A percentile compares a stretch with the other conserved stretches of the same genome.
Evolutionary conservation across 2,888 invertebrate genomes (phyloP).

Genomic region (Dolomedes plantarius): DNA sequence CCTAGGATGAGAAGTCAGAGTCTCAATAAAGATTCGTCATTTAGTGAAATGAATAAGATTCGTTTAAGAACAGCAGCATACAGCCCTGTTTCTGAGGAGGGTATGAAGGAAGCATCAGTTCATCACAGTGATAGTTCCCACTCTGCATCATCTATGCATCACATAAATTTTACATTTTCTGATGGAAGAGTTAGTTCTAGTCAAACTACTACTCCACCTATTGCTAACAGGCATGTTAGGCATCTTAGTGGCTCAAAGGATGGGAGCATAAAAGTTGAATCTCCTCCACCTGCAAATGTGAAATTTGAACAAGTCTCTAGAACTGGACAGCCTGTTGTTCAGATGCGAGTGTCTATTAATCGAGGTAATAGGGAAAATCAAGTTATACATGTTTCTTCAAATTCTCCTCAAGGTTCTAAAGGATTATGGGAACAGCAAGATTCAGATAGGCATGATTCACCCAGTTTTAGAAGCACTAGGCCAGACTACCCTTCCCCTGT

Average conservation of each 20-base stretch:
- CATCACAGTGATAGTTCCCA: slow-evolving; percentile 37
- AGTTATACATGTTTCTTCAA: slow-evolving; percentile 42
- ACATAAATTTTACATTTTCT: slow-evolving; percentile 57
- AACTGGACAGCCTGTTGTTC: slow-evolving; percentile 55
- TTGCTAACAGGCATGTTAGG: slow-evolving; percentile 27
- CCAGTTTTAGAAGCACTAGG: neutral
- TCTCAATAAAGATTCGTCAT: slow-evolving; percentile 36
- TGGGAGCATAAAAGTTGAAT: slow-evolving; percentile 29
- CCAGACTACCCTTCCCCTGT: neutral
- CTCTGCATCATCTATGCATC: slow-evolving; percentile 54
- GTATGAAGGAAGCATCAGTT: slow-evolving; percentile 22
- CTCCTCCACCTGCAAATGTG: slow-evolving; percentile 31
- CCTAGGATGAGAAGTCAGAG: slow-evolving; percentile 45
- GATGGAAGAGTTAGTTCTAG: slow-evolving; percentile 55
- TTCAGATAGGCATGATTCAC: neutral
- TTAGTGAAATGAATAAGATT: slow-evolving; percentile 35
- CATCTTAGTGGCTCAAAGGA: slow-evolving; percentile 60
- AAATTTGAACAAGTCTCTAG: slow-evolving; percentile 37
- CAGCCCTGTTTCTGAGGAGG: slow-evolving; percentile 60
- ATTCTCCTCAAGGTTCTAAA: slow-evolving; percentile 26
- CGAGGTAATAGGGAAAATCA: slow-evolving; percentile 55
- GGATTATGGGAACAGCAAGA: slow-evolving; percentile 69
- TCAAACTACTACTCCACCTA: slow-evolving; percentile 21
- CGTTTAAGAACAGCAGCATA: slow-evolving; percentile 40
- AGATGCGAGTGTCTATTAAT: slow-evolving; percentile 69